Base-by-base conservation (phyloP, 2,888 invertebrate species). In the Operophtera brumata region DNA sequence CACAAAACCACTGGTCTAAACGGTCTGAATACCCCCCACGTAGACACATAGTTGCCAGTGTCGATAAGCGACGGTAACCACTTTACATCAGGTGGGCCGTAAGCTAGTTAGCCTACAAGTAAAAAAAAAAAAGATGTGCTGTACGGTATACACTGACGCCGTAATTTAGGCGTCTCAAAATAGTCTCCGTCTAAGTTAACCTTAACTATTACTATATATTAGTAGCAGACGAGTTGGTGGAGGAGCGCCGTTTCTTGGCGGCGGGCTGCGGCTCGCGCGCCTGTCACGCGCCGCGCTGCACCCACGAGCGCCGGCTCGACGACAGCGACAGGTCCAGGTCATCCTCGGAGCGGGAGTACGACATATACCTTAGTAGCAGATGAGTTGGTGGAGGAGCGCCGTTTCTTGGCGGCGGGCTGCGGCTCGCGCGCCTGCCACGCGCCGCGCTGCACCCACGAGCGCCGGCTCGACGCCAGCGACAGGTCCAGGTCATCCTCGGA, bases 311-410 rank as follows among this genome's bases (percentile, higher is more conserved):
- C 0, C 90, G 82, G 0, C 86, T 84, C 0, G 88, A 90, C 6
- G 86, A 87, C 28, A 90, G 67, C 0, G 92, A 92, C 1, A 90
- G 73, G 62, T 96, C 95, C 50, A 96, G 83, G 77, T 96, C 96
- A 67, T 96, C 96, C 70, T 96, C 96, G 0, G 96, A 96, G 28
- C 94, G 93, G 10, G 96, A 96, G 75, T 94, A 94, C 64, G 96
- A 96, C 75, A 95, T n/a, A 7, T 48, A 52, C 57, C 26, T 32
- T 90, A 37, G 86, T 86, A 57, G 83, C 82, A 1, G 89, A 88
- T 0, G 86, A 86, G 1, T 57, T 57, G 10, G 77, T 75, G 0
- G 90, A 88, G 0, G 88, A 88, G 0, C 86, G 77, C 34, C 90
- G 66, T 59, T 87, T 87, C 73, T 90, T 90, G 9, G 59, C 68